Evolutionary conservation across 2,797 vertebrate species (phyloP).

Genomic region (Crax fasciolata): DNA sequence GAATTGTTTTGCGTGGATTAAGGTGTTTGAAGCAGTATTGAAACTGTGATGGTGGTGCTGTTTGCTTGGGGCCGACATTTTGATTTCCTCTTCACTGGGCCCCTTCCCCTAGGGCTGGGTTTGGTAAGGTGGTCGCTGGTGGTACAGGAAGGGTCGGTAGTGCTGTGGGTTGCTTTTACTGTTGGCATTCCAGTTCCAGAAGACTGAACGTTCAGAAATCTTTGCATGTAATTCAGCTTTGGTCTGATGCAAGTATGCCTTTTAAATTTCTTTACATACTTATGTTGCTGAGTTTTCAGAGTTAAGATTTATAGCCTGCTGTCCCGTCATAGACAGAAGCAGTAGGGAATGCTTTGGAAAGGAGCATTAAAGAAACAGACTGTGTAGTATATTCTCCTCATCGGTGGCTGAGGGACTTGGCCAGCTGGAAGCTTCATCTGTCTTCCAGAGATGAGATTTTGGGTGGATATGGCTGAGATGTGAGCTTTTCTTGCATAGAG

Average conservation of each 20-base stretch:
- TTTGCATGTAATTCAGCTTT: background rate
- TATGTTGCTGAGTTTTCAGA: background rate
- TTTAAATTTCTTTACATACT: background rate
- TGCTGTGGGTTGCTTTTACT: background rate
- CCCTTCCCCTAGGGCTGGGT: background rate
- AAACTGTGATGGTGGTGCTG: background rate
- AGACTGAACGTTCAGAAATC: background rate
- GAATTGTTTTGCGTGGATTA: fast-evolving
- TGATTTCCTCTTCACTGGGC: background rate
- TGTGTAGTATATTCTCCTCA: background rate
- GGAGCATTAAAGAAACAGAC: background rate
- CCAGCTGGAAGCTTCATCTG: background rate
- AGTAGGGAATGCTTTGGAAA: background rate
- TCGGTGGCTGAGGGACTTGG: background rate
- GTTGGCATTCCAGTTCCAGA: background rate
- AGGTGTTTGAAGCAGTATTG: background rate
- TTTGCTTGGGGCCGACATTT: background rate
- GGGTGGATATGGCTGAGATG: background rate
- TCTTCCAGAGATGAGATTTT: background rate
- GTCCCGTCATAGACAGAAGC: background rate
- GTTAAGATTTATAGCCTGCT: background rate
- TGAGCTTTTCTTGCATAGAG: background rate
- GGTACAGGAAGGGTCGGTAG: fast-evolving
- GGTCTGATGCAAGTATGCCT: background rate
- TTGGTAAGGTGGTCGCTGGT: background rate